Evolutionary conservation across 2,113 vertebrate genomes (phyloP).

Genomic region (Chloropsis hardwickii): DNA sequence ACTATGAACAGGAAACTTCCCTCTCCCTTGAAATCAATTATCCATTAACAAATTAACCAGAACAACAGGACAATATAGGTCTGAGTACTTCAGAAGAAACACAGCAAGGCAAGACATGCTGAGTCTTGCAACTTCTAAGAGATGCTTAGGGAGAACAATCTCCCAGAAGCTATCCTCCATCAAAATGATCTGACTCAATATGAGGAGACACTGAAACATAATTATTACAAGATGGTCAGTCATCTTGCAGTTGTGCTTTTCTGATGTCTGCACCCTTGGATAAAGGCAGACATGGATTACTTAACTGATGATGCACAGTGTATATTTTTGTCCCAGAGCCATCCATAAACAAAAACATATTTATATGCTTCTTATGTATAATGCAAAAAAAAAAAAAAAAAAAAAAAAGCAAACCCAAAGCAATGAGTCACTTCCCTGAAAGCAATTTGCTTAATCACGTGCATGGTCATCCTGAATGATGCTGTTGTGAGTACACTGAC

Average conservation of each 20-base stretch:
- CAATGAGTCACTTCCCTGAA: constrained; percentile 6
- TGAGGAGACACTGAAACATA: background rate
- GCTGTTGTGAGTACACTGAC: background rate
- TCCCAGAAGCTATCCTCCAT: background rate
- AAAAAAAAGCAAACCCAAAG: background rate
- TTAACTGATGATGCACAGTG: background rate
- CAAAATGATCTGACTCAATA: background rate
- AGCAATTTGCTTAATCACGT: background rate
- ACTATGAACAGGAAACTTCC: background rate
- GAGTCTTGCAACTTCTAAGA: background rate
- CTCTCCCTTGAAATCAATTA: background rate
- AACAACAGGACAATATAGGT: background rate
- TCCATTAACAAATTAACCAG: background rate
- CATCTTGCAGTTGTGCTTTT: background rate
- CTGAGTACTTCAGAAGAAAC: background rate
- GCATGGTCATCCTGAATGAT: background rate
- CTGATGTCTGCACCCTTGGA: background rate
- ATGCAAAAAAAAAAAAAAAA: background rate
- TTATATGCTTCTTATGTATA: background rate
- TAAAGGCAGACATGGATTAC: background rate
- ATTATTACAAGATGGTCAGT: background rate
- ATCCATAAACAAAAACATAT: background rate
- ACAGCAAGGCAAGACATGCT: background rate
- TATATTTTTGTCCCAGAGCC: background rate
- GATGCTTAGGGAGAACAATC: background rate